These are phyloP conservation scores for Psylliodes chrysocephalus DNA, from an alignment of 2,888 invertebrate genomes.

Conservation along the genomic window DNA sequence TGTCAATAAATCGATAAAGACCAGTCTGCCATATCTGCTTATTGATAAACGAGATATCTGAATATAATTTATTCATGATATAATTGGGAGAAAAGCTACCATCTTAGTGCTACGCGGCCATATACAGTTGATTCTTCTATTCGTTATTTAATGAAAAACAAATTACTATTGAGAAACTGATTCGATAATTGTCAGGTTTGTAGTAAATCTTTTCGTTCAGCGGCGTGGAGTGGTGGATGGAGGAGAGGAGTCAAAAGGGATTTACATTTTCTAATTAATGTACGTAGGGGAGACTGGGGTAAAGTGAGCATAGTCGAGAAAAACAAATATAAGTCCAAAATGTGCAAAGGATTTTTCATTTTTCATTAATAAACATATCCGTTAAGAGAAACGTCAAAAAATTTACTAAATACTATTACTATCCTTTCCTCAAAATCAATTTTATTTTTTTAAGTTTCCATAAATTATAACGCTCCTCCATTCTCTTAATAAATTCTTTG, in stretches of 20 bases:
- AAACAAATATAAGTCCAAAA: no score
- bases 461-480: no score
- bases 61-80: slow-evolving; percentile 14
- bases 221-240: not conserved
- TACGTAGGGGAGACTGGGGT: no score
- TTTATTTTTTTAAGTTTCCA: no score
- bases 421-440: no score
- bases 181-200: slow-evolving; percentile 9
- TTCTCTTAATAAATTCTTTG: no score
- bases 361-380: no score
- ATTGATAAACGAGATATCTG: slow-evolving; percentile 2
- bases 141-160: slow-evolving; percentile 12
- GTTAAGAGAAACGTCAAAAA: no score
- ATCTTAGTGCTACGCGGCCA: not conserved
- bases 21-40: not conserved
- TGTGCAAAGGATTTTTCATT: no score
- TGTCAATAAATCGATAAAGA: slow-evolving; percentile 1
- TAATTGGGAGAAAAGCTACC: slow-evolving; percentile 15
- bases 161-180: slow-evolving; percentile 17
- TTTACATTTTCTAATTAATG: no score
- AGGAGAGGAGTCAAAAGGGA: not conserved
- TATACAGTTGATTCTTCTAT: not conserved
- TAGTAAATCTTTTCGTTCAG: not conserved
- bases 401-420: no score
- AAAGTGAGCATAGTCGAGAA: no score